phyloP scores from a whole-genome alignment of 2,113 vertebrate species.

The Pontoporia blainvillei region DNA sequence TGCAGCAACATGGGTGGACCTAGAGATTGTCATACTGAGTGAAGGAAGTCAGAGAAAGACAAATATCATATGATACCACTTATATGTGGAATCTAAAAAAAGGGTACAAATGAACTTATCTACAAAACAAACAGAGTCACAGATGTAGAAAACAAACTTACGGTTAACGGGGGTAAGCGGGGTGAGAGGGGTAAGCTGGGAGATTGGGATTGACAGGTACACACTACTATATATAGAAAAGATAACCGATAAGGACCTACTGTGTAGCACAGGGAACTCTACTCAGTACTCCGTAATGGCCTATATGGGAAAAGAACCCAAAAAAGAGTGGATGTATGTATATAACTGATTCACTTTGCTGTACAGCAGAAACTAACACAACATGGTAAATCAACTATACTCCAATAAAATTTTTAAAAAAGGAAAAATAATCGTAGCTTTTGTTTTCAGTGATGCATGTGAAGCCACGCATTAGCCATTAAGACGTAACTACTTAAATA shows the following conservation, averaged over 20 bases:
- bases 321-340: neutral
- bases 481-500: neutral
- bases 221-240: neutral
- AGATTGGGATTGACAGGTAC: neutral
- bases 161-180: neutral
- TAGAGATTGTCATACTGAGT: neutral
- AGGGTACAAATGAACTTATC: neutral
- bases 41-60: neutral
- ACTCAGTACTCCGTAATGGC: neutral
- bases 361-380: neutral
- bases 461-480: neutral
- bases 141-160: neutral
- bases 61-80: fast-evolving
- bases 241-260: neutral
- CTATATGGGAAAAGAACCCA: neutral
- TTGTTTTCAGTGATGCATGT: neutral
- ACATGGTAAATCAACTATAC: no score
- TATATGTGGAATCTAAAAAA: neutral
- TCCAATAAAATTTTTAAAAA: neutral
- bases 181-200: neutral
- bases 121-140: neutral
- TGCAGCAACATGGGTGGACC: neutral
- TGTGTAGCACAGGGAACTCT: neutral
- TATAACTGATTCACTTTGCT: neutral
- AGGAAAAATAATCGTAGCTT: neutral